A percentile compares a stretch with the other conserved stretches of the same genome.
Conservation (phyloP, 2,888 invertebrate species). For the Chromoteleia sp. region DNA sequence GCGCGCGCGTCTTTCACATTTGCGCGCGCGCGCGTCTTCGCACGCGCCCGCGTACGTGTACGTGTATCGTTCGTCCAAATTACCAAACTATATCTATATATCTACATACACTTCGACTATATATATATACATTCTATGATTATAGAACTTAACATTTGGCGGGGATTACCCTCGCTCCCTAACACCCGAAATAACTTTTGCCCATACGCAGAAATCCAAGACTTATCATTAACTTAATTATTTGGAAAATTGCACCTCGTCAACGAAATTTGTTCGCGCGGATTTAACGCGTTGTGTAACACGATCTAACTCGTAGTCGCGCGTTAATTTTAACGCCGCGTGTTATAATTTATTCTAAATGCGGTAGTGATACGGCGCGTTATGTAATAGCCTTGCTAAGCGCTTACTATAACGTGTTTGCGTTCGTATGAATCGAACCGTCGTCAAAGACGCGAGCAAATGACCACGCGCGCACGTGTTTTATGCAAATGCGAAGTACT, state of each 20-base stretch:
- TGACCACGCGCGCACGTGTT: constrained; percentile 38
- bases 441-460: constrained; percentile 41
- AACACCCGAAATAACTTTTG: too few species aligned
- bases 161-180: too few species aligned
- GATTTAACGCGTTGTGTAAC: constrained; percentile 22
- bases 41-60: too few species aligned
- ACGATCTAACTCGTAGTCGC: background rate
- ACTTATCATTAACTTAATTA: too few species aligned
- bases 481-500: constrained; percentile 42
- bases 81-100: too few species aligned
- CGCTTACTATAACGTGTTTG: constrained; percentile 23
- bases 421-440: constrained; percentile 45
- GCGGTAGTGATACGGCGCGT: constrained; percentile 49
- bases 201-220: too few species aligned
- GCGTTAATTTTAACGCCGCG: constrained; percentile 9
- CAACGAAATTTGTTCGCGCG: background rate
- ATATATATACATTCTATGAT: too few species aligned
- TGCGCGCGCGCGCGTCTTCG: too few species aligned
- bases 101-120: too few species aligned
- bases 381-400: constrained; percentile 45
- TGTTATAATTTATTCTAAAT: constrained; percentile 47
- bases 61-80: too few species aligned
- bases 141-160: too few species aligned
- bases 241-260: background rate
- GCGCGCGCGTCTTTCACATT: too few species aligned